These are phyloP conservation scores for Drosophila erecta DNA, from an alignment of 1,140 invertebrate genomes.

Conservation along the genomic window DNA sequence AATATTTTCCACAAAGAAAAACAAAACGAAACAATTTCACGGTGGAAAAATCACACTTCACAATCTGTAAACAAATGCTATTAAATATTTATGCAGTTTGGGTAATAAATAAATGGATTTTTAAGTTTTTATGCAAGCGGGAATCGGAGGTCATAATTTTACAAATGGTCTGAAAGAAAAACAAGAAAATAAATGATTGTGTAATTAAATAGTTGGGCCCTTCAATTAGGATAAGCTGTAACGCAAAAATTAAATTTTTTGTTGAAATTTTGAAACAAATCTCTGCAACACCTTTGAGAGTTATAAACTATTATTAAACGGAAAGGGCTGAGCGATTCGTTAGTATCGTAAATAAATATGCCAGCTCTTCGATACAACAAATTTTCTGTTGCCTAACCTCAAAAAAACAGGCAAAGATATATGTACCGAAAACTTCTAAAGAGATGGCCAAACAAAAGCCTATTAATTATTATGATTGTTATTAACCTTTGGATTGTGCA, in stretches of 20 bases:
- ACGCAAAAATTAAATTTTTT: no score
- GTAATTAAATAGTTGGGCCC: neutral
- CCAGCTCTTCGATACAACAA: neutral
- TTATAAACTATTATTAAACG: no score
- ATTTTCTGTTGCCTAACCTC: neutral
- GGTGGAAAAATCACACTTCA: slow-evolving; percentile 20
- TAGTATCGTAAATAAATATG: no score
- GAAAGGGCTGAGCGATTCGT: neutral
- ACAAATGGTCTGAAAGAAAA: neutral
- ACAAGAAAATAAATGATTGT: neutral
- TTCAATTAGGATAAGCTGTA: no score
- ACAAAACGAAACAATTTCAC: slow-evolving; percentile 56
- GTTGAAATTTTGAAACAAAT: no score
- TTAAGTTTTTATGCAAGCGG: no score
- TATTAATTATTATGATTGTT: slow-evolving; percentile 56
- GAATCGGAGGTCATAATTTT: neutral
- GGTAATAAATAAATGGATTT: slow-evolving; percentile 52
- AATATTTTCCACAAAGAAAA: slow-evolving; percentile 63
- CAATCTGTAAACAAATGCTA: slow-evolving; percentile 20
- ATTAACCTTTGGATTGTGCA: slow-evolving; percentile 47
- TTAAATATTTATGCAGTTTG: slow-evolving; percentile 42
- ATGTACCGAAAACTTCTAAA: slow-evolving; percentile 2
- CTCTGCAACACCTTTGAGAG: no score
- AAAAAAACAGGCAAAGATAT: slow-evolving; percentile 28
- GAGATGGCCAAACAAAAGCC: slow-evolving; percentile 12